A percentile compares a stretch with the other conserved stretches of the same genome.
Conservation (phyloP, 2,797 vertebrate genomes). For the Muraenolepis orangiensis region DNA sequence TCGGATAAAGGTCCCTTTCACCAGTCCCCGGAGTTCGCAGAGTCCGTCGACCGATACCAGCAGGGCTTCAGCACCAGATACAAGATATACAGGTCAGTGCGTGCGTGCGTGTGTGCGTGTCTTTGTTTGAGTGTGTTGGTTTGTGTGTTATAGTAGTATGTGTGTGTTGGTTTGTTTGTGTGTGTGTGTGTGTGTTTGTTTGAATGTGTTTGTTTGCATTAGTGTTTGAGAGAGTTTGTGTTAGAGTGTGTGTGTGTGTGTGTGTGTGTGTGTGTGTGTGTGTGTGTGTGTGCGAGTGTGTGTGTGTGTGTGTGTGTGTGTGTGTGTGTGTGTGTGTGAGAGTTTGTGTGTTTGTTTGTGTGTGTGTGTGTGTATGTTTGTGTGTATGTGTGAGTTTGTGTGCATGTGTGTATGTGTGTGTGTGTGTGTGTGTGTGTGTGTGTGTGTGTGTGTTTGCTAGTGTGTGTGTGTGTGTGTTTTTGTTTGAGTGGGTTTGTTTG, state of each 20-base stretch:
- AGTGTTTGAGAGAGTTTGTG: no score
- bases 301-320: neutral
- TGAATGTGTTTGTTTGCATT: neutral
- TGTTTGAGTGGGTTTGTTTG: no score
- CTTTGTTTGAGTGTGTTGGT: neutral
- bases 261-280: neutral
- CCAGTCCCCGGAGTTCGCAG: slow-evolving; percentile 91
- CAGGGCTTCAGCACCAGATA: slow-evolving; percentile 95
- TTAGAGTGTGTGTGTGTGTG: neutral
- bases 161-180: slow-evolving; percentile 1
- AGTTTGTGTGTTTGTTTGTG: neutral
- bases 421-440: no score
- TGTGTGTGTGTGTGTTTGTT: slow-evolving; percentile 1
- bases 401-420: neutral
- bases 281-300: neutral
- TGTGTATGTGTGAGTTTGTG: neutral
- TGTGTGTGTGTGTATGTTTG: neutral
- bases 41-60: slow-evolving; percentile 92
- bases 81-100: slow-evolving; percentile 95
- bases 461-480: no score
- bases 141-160: neutral
- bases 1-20: slow-evolving; percentile 98
- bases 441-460: no score
- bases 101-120: slow-evolving; percentile 7
- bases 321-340: slow-evolving; percentile 1